Percentiles rank a stretch among this genome's conserved stretches.
Evolutionary conservation across 2,113 vertebrate genomes (phyloP).

Genomic region (Callipepla squamata): DNA sequence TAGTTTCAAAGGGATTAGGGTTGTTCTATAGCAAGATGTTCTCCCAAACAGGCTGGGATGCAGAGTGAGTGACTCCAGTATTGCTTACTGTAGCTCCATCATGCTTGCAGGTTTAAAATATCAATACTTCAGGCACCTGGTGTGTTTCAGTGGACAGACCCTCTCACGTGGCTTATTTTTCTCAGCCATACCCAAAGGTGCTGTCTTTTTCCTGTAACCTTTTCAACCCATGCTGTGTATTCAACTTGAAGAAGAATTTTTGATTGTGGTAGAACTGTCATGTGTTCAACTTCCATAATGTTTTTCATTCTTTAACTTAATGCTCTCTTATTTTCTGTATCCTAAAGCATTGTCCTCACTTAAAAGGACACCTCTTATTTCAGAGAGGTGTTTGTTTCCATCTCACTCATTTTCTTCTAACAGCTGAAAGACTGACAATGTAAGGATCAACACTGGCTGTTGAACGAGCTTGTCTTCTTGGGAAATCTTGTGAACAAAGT

Average conservation of each 20-base stretch:
- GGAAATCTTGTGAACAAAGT: neutral
- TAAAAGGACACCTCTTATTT: neutral
- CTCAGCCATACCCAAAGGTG: neutral
- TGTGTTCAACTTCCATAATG: neutral
- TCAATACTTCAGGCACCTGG: no score
- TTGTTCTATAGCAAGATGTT: no score
- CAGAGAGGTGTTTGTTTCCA: neutral
- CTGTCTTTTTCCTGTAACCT: neutral
- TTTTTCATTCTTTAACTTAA: neutral
- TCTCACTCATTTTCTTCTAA: neutral
- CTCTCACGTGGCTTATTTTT: neutral
- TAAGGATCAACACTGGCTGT: neutral
- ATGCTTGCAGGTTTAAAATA: neutral
- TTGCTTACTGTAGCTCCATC: neutral
- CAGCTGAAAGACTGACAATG: neutral
- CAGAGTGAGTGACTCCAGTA: no score
- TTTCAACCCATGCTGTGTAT: neutral
- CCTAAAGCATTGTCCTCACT: neutral
- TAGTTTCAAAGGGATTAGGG: neutral
- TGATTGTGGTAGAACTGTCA: neutral
- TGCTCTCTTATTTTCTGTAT: neutral
- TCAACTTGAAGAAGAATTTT: neutral
- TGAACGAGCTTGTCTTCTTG: neutral
- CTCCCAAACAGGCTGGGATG: no score
- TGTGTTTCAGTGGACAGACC: neutral